Conservation (phyloP, 2,113 vertebrate genomes). For the Callocephalon fimbriatum region DNA sequence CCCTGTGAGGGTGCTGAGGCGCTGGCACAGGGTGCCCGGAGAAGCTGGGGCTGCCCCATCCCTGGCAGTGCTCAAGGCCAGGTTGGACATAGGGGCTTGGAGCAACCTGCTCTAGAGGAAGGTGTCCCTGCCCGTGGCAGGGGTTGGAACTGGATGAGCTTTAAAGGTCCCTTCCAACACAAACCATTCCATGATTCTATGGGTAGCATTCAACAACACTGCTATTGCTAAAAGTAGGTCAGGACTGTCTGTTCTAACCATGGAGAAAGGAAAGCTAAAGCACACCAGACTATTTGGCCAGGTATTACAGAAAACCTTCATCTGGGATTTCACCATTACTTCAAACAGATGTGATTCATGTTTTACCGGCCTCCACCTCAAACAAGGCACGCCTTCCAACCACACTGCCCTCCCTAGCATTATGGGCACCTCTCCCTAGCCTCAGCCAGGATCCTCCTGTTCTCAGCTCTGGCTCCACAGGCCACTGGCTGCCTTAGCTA, state of each 20-base stretch:
- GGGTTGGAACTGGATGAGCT: neutral
- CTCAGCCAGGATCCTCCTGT: neutral
- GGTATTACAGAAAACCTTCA: slow-evolving; percentile 62
- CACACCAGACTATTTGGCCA: slow-evolving; percentile 20
- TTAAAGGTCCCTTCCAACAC: neutral
- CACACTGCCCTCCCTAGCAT: slow-evolving; percentile 22
- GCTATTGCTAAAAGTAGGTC: slow-evolving; percentile 37
- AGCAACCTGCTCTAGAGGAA: neutral
- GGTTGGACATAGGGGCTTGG: too few relatives aligned
- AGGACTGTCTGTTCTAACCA: neutral
- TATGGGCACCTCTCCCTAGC: slow-evolving; percentile 5
- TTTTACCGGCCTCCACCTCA: slow-evolving; percentile 24
- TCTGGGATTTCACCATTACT: slow-evolving; percentile 61
- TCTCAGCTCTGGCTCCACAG: neutral
- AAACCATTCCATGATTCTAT: neutral
- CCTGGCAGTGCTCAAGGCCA: too few relatives aligned
- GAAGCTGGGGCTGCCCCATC: too few relatives aligned
- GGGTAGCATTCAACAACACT: neutral
- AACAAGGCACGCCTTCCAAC: slow-evolving; percentile 46
- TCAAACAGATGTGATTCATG: slow-evolving; percentile 63
- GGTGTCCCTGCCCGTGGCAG: neutral
- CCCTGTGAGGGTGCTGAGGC: too few relatives aligned
- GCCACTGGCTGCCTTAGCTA: neutral
- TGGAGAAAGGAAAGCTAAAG: neutral
- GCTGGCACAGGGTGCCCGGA: too few relatives aligned